phyloP scores from a whole-genome alignment of 1,140 invertebrate genomes.

The Hylaeus volcanicus region DNA sequence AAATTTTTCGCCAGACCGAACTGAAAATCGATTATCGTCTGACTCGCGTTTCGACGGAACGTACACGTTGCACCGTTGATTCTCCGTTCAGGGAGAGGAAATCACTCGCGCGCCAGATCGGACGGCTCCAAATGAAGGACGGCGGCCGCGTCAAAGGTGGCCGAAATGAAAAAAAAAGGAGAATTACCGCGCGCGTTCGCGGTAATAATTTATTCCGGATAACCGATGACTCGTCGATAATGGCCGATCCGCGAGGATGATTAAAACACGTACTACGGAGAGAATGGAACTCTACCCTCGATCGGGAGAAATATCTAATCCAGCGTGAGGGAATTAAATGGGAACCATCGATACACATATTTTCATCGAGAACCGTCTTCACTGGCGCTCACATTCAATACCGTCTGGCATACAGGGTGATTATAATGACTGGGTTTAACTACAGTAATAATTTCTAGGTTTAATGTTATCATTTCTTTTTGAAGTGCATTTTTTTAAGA shows the following conservation, averaged over 20 bases:
- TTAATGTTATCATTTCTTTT: no score
- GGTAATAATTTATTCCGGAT: neutral
- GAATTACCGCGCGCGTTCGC: neutral
- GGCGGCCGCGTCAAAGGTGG: neutral
- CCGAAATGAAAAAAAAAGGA: neutral
- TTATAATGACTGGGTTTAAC: no score
- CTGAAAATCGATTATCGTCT: neutral
- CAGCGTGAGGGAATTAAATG: neutral
- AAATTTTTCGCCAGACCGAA: neutral
- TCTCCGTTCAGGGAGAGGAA: slow-evolving; percentile 1
- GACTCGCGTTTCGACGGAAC: neutral
- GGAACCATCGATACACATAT: neutral
- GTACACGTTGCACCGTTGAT: slow-evolving; percentile 25
- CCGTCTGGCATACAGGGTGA: neutral
- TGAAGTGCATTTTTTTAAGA: no score
- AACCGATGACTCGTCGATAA: neutral
- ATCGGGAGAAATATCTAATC: neutral
- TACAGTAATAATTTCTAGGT: no score
- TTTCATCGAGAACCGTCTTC: neutral
- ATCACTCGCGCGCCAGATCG: neutral
- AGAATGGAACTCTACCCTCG: neutral
- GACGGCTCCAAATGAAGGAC: neutral
- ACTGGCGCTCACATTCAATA: slow-evolving; percentile 1
- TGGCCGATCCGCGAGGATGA: neutral
- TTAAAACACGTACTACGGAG: neutral